Evolutionary conservation across 2,888 invertebrate genomes (phyloP).

Genomic region (Unio delphinus): DNA sequence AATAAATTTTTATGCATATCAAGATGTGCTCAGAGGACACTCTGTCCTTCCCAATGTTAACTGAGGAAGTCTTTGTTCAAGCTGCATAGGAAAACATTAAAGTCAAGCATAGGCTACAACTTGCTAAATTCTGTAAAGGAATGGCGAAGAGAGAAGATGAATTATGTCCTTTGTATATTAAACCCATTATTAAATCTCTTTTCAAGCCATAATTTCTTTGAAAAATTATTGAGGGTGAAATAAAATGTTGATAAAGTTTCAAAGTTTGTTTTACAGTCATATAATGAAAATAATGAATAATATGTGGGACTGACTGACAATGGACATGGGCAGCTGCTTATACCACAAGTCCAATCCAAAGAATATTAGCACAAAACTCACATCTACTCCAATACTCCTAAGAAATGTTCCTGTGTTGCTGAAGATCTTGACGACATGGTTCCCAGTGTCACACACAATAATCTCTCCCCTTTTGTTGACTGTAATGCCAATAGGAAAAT

Average conservation of each 20-base stretch:
- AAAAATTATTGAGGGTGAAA: too few species aligned
- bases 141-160: neutral
- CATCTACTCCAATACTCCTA: conserved; percentile 23
- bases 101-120: conserved; percentile 2
- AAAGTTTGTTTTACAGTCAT: too few species aligned
- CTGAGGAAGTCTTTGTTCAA: too few species aligned
- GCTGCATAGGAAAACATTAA: neutral
- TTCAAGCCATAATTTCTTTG: too few species aligned
- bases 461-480: conserved; percentile 43
- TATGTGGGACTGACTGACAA: too few species aligned
- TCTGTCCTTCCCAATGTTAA: too few species aligned
- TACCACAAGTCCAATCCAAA: neutral
- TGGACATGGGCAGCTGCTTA: too few species aligned
- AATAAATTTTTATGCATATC: too few species aligned
- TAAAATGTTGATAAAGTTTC: too few species aligned
- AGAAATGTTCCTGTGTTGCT: conserved; percentile 23
- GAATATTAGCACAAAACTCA: conserved; percentile 5
- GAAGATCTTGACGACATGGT: conserved; percentile 50
- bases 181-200: too few species aligned
- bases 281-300: too few species aligned
- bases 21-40: too few species aligned
- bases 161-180: neutral
- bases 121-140: conserved; percentile 1
- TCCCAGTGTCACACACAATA: conserved; percentile 56
- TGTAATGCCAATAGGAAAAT: conserved; percentile 54